These are phyloP conservation scores for Pygoscelis adeliae DNA, from an alignment of 2,113 vertebrate species.

Conservation along the genomic window DNA sequence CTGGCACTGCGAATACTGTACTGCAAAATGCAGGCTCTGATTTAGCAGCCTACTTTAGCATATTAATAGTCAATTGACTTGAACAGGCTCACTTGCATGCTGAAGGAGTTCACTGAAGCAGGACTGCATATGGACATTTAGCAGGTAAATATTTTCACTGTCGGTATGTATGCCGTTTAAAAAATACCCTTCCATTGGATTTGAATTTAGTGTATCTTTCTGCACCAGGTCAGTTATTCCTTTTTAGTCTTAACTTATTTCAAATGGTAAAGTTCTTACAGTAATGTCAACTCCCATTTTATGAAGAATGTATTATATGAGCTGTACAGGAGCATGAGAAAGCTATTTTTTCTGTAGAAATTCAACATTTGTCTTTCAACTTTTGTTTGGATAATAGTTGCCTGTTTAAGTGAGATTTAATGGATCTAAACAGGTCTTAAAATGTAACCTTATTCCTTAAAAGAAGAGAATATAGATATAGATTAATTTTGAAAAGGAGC, in stretches of 20 bases:
- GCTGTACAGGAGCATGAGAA: not conserved
- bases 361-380: not conserved
- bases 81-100: not conserved
- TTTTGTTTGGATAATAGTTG: not conserved
- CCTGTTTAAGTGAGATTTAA: not conserved
- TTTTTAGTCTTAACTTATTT: not conserved
- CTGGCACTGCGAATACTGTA: accelerated
- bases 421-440: not conserved
- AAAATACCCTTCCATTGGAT: not conserved
- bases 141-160: not conserved
- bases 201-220: not conserved
- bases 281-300: not conserved
- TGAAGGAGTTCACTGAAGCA: not conserved
- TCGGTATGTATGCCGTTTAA: not conserved
- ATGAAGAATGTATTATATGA: not conserved
- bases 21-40: not conserved
- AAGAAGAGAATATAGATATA: not conserved
- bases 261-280: not conserved
- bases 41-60: not conserved
- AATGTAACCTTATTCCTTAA: not conserved
- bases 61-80: not conserved
- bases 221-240: not conserved
- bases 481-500: not conserved
- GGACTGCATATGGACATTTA: not conserved
- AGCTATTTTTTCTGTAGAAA: not conserved